A percentile compares a stretch with the other conserved stretches of the same genome.
Conservation (phyloP, 2,113 vertebrate genomes). For the Saguinus imperator region DNA sequence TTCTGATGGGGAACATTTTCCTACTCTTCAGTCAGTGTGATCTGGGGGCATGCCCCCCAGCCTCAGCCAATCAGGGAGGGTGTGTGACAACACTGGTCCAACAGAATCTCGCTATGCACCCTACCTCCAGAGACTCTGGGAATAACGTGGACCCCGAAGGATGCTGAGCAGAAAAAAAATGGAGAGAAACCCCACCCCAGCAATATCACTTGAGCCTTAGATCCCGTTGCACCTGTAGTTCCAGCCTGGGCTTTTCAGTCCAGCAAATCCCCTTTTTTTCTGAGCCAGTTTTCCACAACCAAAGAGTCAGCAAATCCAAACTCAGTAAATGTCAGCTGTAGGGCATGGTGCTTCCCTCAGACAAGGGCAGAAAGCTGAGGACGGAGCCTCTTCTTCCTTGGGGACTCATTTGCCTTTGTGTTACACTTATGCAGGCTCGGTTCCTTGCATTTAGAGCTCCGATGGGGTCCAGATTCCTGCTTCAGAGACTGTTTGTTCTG, state of each 20-base stretch:
- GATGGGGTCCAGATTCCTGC: neutral
- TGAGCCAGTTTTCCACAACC: neutral
- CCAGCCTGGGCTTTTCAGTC: neutral
- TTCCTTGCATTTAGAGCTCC: neutral
- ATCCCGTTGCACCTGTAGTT: neutral
- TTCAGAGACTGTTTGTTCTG: conserved; percentile 40
- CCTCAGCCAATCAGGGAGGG: neutral
- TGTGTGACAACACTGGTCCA: neutral
- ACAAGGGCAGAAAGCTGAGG: neutral
- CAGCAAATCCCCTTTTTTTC: neutral
- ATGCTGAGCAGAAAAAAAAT: neutral
- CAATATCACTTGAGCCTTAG: neutral
- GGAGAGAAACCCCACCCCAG: neutral
- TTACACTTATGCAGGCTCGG: neutral
- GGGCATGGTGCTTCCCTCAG: fast-evolving
- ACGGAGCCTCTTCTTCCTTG: neutral
- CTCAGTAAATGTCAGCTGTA: fast-evolving
- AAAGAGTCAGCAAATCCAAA: neutral
- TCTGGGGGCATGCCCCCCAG: fast-evolving
- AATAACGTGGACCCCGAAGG: neutral
- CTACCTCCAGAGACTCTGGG: neutral
- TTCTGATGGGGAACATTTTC: neutral
- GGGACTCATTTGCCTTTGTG: neutral
- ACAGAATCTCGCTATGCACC: neutral
- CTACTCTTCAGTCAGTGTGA: neutral